Percentiles rank a stretch among this genome's conserved stretches.
Conservation (phyloP, 1,140 invertebrate species). For the Drosophila busckii region DNA sequence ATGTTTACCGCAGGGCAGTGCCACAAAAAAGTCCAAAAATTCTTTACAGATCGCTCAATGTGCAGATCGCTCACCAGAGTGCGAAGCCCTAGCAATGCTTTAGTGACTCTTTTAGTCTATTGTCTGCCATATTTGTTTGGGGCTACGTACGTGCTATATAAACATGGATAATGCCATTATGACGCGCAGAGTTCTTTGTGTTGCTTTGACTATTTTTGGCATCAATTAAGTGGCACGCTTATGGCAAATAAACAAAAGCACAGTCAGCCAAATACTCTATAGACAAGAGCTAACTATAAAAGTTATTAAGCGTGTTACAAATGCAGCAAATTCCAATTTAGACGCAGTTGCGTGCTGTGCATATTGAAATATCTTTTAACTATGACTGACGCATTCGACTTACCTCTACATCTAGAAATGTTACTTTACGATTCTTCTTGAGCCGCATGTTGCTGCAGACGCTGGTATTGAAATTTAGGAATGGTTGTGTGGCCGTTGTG, state of each 20-base stretch:
- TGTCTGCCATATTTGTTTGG: slow-evolving; percentile 38
- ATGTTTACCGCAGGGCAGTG: slow-evolving; percentile 55
- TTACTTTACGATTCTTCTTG: slow-evolving; percentile 77
- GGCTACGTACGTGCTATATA: slow-evolving; percentile 3
- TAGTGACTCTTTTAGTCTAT: slow-evolving; percentile 13
- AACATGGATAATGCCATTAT: slow-evolving; percentile 39
- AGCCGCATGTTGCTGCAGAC: slow-evolving; percentile 59
- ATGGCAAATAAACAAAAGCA: slow-evolving; percentile 35
- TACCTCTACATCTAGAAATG: slow-evolving; percentile 76
- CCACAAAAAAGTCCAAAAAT: slow-evolving; percentile 37
- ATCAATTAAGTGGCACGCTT: slow-evolving; percentile 57
- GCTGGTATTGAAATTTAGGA: slow-evolving; percentile 34
- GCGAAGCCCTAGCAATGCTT: slow-evolving; percentile 45
- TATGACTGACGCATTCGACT: slow-evolving; percentile 43
- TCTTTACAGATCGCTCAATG: slow-evolving; percentile 28
- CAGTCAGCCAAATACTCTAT: slow-evolving; percentile 30
- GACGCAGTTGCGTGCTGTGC: slow-evolving; percentile 48
- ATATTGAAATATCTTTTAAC: too few species aligned
- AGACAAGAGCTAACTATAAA: neutral
- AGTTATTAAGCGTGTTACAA: neutral
- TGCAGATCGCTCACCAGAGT: neutral
- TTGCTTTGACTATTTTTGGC: slow-evolving; percentile 24
- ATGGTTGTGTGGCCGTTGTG: slow-evolving; percentile 39
- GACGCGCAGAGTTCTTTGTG: slow-evolving; percentile 35
- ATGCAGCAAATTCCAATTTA: slow-evolving; percentile 61